Conservation (phyloP, 2,797 vertebrate genomes). For the Poecilia velifera region DNA sequence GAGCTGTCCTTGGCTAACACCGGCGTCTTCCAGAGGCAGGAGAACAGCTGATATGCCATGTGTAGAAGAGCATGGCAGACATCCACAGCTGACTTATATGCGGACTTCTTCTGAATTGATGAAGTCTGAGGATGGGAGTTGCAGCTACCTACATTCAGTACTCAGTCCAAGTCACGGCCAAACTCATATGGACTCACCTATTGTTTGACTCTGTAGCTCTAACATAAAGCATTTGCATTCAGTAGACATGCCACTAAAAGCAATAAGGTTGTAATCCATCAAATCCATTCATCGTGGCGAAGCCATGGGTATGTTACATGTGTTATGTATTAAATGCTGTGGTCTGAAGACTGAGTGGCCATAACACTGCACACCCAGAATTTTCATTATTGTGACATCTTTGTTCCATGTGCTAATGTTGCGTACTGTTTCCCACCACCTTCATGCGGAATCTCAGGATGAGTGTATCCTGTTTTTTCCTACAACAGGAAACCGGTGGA, state of each 20-base stretch:
- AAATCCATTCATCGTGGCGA: conserved; percentile 50
- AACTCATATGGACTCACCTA: conserved; percentile 49
- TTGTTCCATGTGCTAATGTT: conserved; percentile 51
- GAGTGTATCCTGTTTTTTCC: conserved; percentile 49
- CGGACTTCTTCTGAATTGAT: conserved; percentile 51
- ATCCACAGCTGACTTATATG: conserved; percentile 45
- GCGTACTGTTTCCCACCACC: conserved; percentile 44
- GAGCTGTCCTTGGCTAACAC: conserved; percentile 44
- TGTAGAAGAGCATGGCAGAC: conserved; percentile 33
- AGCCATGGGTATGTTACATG: conserved; percentile 54
- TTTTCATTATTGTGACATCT: conserved; percentile 43
- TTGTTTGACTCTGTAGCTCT: conserved; percentile 63
- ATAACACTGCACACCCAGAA: conserved; percentile 55
- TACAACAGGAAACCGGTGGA: conserved; percentile 28
- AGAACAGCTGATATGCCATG: conserved; percentile 39
- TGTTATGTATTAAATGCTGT: conserved; percentile 52
- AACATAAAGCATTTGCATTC: conserved; percentile 70
- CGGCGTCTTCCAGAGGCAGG: conserved; percentile 25
- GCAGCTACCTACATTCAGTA: conserved; percentile 61
- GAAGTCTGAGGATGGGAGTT: conserved; percentile 56
- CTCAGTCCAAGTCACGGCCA: conserved; percentile 47
- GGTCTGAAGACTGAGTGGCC: conserved; percentile 57
- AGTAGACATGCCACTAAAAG: conserved; percentile 71
- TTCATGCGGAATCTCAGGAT: conserved; percentile 76
- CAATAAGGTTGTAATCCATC: conserved; percentile 76